phyloP scores from a whole-genome alignment of 2,797 vertebrate species.

The Karalla daura region DNA sequence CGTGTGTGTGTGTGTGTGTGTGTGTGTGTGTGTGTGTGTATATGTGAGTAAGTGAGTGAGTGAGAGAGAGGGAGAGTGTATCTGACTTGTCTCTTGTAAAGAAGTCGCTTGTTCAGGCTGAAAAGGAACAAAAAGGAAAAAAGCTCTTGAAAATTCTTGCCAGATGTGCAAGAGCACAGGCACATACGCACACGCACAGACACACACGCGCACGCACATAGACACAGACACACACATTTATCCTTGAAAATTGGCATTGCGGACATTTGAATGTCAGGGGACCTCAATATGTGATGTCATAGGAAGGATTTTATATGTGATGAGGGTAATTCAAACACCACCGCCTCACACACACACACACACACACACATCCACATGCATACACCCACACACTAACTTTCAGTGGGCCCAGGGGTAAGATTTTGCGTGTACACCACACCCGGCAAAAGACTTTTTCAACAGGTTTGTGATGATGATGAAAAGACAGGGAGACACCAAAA shows the following conservation, averaged over 20 bases:
- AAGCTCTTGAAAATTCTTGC: constrained; percentile 64
- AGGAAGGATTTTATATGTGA: constrained; percentile 73
- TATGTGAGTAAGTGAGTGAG: neutral
- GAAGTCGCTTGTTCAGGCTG: constrained; percentile 72
- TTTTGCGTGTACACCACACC: constrained; percentile 59
- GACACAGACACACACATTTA: constrained; percentile 15
- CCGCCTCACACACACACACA: constrained; percentile 17
- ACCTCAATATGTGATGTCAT: constrained; percentile 74
- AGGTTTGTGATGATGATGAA: constrained; percentile 20
- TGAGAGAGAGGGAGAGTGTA: constrained; percentile 16
- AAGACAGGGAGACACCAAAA: neutral
- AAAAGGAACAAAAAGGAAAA: constrained; percentile 66
- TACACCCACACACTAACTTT: constrained; percentile 9
- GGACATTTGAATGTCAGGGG: constrained; percentile 67
- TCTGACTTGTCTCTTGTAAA: constrained; percentile 70
- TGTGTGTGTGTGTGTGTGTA: neutral
- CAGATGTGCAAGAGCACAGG: constrained; percentile 60
- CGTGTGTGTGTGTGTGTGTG: constrained; percentile 28
- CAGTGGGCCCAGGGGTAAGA: constrained; percentile 31
- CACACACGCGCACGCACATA: constrained; percentile 16
- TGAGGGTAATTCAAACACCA: constrained; percentile 47
- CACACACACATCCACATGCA: constrained; percentile 8
- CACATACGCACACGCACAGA: constrained; percentile 17
- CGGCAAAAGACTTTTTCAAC: constrained; percentile 28
- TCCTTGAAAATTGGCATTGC: constrained; percentile 36